Base-by-base conservation (phyloP, 1,140 invertebrate genomes). In the Drosophila lacteicornis region DNA sequence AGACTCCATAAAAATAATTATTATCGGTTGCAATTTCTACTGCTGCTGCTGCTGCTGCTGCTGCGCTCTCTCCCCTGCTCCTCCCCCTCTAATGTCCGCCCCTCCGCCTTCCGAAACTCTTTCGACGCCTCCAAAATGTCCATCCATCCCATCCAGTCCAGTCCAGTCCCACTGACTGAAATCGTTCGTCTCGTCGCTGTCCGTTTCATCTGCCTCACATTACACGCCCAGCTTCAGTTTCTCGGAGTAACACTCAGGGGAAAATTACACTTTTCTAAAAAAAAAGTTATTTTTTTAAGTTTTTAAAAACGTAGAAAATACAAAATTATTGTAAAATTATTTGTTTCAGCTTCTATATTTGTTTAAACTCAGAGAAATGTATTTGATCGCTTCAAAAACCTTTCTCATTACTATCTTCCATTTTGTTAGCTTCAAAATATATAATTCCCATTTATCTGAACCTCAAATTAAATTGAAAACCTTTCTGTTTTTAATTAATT, bases 1-100 rank as follows among this genome's bases (percentile, higher is more conserved):
- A 92, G 91, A 92, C 91, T 92, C 91, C 88, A 92, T 92, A 92
- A 92, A 92, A 92, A 92, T 92, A 92, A 92, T 92, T 92, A 92
- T 92, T 92, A 92, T 92, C 91, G 91, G 91, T 79, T 92, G 91
- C 88, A 91, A 92, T 92, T 92, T 91, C 91, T 92, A 78, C 56
- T 83, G 67, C 67, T 70, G 66, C 67, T 70, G 75, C 66, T 87
- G 27, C 27, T 27, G n/a, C n/a, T n/a, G 79, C 47, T 68, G 65
- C 46, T 59, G 56, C 46, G 51, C 56, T 79, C 51, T 11, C 13
- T 36, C 22, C 55, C 68, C 33, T 36, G 8, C 9, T 11, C 49
- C 53, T 40, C 38, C 45, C 17, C 25, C 53, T 22, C 13, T 33
- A 40, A 3, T 19, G 51, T 22, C 4, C 49, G 25, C 25, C 46